Base-by-base conservation (phyloP, 2,888 invertebrate species). In the Pasiphila rectangulata region DNA sequence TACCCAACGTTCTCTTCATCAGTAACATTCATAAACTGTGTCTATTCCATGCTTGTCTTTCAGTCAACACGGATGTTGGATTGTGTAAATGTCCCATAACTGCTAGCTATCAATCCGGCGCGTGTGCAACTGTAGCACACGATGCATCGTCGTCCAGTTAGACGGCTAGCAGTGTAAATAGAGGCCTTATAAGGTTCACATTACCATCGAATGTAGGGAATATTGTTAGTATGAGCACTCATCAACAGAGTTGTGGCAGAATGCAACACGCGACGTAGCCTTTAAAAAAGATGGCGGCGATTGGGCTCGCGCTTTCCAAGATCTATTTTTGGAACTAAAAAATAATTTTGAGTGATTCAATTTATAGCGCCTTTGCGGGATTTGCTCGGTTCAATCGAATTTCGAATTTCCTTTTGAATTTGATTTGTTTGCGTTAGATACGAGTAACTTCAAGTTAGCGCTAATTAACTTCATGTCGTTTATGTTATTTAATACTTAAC, bases 141-240 rank as follows among this genome's bases (percentile, higher is more conserved):
- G 42, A 43, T 42, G 37, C 37, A 24, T 35, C 34, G 45, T 37
- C 46, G 54, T 49, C 44, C 32, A 42, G 51, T 39, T 38, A 47
- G 49, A 49, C 43, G 43, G 39, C 34, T 19, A 16, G 20, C 52
- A 44, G 60, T 53, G 54, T 48, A 53, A 57, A 56, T 54, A 40
- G 49, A 39, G 41, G 35, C 52, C 52, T 35, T 52, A 24, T 56
- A 58, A 15, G 48, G 52, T 41, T 16, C 38, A 23, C 50, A 54
- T 54, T 58, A 56, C 45, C 52, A 58, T 56, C 51, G 37, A 36
- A 51, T 59, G 63, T 55, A 63, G 67, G 66, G 58, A 59, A 65
- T 68, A 64, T 63, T 64, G 67, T 69, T 63, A 63, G 58, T 55
- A 61, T 67, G 67, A 69, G 66, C 67, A 56, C 51, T 27, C 32